Evolutionary conservation across 2,888 invertebrate genomes (phyloP), one percentile per base, ranked within the genome.

Genomic region (Tetanocera ferruginea): DNA sequence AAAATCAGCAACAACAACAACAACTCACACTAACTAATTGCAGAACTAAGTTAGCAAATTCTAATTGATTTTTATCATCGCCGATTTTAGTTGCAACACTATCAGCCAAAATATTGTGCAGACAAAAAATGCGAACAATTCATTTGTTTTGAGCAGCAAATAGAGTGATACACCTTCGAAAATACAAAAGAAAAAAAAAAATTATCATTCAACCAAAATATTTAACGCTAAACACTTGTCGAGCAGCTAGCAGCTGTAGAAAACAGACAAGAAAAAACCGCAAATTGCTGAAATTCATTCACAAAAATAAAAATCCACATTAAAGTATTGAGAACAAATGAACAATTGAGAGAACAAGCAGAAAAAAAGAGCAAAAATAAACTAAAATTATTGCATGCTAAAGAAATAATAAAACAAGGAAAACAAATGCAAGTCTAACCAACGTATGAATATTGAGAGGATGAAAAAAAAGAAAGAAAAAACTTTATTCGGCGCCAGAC

Each of bases 221-320:
- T 60, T 19, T 34, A 5, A 23, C 49, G 67, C 49, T 49, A 43
- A 67, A 43, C 37, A 49, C 23, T 70, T n/a, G 14, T n/a, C 37
- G 57, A 52, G 34, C 64, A 66, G 75, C 66, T 52, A 66, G 75
- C 66, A 75, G 75, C 66, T 67, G 75, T 67, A 55, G 52, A 57
- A 67, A 55, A 25, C 51, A 14, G 9, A 66, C 19, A 31, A 64
- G 51, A 62, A 64, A 19, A 51, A 34, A 52, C n/a, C 43, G 51
- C 52, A 55, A 75, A 67, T 55, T 52, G 52, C 67, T 75, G 52
- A 75, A 67, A 75, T 75, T 75, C 75, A 75, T 75, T 75, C 67
- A 75, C 67, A 75, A 75, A 66, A 75, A 75, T 51, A 67, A 55
- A 52, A 67, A 66, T 23, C 72, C 28, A 55, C 66, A 17, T n/a